Evolutionary conservation across 2,888 invertebrate species (phyloP).

Genomic region (Deilephila porcellus): DNA sequence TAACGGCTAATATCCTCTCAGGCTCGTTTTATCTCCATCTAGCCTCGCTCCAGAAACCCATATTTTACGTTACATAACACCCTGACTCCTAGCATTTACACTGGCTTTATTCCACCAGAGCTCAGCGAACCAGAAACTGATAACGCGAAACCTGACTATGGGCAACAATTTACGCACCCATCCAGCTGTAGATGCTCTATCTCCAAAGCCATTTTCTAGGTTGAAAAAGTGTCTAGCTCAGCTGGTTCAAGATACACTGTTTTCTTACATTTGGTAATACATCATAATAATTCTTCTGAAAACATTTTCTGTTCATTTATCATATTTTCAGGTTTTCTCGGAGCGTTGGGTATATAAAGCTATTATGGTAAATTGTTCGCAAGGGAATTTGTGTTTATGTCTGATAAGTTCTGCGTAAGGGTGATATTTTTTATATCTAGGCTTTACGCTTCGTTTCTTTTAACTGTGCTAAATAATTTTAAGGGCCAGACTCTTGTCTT

Average conservation of each 20-base stretch:
- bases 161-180: not conserved
- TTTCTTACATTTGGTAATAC: slow-evolving; percentile 1
- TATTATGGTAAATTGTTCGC: not conserved
- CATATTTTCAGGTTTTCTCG: not conserved
- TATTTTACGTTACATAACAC: slow-evolving; percentile 23
- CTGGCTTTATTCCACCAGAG: slow-evolving; percentile 25
- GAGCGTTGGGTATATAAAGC: not conserved
- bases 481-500: not conserved
- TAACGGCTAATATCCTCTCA: not conserved
- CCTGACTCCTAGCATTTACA: slow-evolving; percentile 5
- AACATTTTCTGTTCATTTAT: not conserved
- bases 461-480: not conserved
- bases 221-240: not conserved
- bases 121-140: slow-evolving; percentile 40
- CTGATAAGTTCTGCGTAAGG: too few relatives aligned
- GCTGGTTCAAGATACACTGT: not conserved
- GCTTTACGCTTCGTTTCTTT: not conserved
- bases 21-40: not conserved
- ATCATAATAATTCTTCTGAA: slow-evolving; percentile 1
- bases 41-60: slow-evolving; percentile 18
- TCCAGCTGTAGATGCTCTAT: not conserved
- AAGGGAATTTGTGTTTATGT: not conserved
- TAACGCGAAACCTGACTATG: slow-evolving; percentile 30
- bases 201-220: not conserved
- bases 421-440: too few relatives aligned